Conservation (phyloP, 2,888 invertebrate genomes). For the Atethmia centrago region DNA sequence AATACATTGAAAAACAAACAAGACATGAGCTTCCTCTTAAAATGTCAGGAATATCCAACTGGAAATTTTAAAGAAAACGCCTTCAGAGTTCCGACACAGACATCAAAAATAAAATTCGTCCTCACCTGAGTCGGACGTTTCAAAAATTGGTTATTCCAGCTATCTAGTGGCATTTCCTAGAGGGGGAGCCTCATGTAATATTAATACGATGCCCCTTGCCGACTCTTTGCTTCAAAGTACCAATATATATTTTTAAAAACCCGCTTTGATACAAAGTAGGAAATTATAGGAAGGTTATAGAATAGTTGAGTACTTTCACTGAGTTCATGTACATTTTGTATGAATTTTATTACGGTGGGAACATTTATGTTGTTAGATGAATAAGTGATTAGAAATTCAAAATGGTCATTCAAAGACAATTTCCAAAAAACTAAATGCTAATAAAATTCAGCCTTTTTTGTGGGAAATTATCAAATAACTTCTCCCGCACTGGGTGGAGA, state of each 20-base stretch:
- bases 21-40: slow-evolving; percentile 40
- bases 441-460: too few relatives aligned
- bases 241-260: slow-evolving; percentile 77
- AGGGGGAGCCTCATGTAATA: slow-evolving; percentile 73
- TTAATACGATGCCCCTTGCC: slow-evolving; percentile 70
- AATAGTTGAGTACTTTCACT: slow-evolving; percentile 59
- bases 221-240: slow-evolving; percentile 70
- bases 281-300: slow-evolving; percentile 55
- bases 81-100: slow-evolving; percentile 43
- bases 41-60: slow-evolving; percentile 59
- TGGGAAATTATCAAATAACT: too few relatives aligned
- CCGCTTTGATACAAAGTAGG: slow-evolving; percentile 58
- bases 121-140: slow-evolving; percentile 72
- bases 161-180: slow-evolving; percentile 65
- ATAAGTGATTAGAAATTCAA: too few relatives aligned
- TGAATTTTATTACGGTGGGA: too few relatives aligned
- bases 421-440: too few relatives aligned
- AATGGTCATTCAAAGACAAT: too few relatives aligned
- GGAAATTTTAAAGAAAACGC: slow-evolving; percentile 58
- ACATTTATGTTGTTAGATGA: too few relatives aligned
- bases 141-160: slow-evolving; percentile 76
- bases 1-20: slow-evolving; percentile 50
- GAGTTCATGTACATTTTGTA: slow-evolving; percentile 1
- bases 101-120: slow-evolving; percentile 65
- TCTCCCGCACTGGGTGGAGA: too few relatives aligned